These are phyloP conservation scores for Phalacrocorax pelagicus DNA, from an alignment of 2,113 vertebrate species.

Conservation along the genomic window DNA sequence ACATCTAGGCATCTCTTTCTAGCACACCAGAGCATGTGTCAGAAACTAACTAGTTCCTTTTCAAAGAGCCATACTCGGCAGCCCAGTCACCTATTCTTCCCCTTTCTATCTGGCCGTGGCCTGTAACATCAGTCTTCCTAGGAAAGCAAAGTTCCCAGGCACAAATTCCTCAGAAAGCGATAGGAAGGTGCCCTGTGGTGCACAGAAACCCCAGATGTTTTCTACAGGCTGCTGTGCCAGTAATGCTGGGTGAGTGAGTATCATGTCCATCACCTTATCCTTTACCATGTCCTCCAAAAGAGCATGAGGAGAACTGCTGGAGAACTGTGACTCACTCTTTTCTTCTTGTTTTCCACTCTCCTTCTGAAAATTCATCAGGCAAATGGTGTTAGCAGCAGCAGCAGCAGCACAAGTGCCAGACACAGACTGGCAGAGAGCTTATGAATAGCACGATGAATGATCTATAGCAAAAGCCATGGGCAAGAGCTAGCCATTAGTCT, in stretches of 20 bases:
- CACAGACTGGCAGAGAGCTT: conserved; percentile 78
- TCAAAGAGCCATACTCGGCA: neutral
- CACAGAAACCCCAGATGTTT: neutral
- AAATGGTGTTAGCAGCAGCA: neutral
- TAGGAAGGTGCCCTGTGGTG: neutral
- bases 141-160: neutral
- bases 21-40: neutral
- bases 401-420: conserved; percentile 67
- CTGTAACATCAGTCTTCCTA: neutral
- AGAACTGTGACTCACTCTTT: neutral
- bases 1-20: neutral
- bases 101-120: neutral
- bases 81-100: neutral
- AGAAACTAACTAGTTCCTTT: neutral
- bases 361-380: conserved; percentile 47
- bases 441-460: conserved; percentile 90
- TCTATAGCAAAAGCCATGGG: conserved; percentile 89
- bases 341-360: neutral
- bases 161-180: neutral
- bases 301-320: neutral
- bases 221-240: neutral
- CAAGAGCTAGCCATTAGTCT: conserved; percentile 93
- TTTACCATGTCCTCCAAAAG: neutral
- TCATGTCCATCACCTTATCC: neutral
- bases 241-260: neutral